Evolutionary conservation across 2,113 vertebrate species (phyloP).

Genomic region (Megaptera novaeangliae): DNA sequence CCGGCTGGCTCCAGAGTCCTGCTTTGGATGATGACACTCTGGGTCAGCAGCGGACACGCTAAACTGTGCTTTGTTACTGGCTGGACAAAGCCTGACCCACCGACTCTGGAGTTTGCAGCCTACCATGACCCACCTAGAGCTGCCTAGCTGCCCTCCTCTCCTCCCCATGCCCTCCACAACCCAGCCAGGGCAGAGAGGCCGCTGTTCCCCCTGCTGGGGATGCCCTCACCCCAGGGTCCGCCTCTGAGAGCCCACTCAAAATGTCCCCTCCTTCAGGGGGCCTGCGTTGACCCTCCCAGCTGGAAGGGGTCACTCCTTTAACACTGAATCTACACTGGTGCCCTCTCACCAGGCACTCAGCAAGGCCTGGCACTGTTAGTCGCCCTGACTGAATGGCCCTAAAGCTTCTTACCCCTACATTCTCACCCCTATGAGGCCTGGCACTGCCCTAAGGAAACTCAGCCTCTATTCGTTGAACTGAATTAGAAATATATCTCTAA

Average conservation of each 20-base stretch:
- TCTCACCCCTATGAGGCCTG: background rate
- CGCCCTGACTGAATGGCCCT: background rate
- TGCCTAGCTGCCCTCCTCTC: background rate
- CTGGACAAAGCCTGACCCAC: background rate
- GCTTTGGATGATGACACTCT: background rate
- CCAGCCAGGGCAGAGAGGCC: background rate
- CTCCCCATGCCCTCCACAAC: too few relatives aligned
- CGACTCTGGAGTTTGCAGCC: background rate
- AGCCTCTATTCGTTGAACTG: background rate
- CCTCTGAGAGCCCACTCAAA: background rate
- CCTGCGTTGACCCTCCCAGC: background rate
- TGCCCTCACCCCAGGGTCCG: background rate
- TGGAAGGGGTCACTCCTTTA: background rate
- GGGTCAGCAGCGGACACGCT: background rate
- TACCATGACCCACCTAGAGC: too few relatives aligned
- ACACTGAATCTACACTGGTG: background rate
- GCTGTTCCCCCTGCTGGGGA: background rate
- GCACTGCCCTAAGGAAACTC: background rate
- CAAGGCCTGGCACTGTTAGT: background rate
- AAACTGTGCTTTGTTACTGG: background rate
- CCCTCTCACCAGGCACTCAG: background rate
- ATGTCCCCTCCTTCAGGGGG: background rate
- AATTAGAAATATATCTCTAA: background rate
- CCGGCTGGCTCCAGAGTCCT: background rate
- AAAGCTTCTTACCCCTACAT: background rate